A percentile compares a stretch with the other conserved stretches of the same genome.
These are phyloP conservation scores for Oreotrochilus melanogaster DNA, from an alignment of 2,113 vertebrate species.

Conservation along the genomic window DNA sequence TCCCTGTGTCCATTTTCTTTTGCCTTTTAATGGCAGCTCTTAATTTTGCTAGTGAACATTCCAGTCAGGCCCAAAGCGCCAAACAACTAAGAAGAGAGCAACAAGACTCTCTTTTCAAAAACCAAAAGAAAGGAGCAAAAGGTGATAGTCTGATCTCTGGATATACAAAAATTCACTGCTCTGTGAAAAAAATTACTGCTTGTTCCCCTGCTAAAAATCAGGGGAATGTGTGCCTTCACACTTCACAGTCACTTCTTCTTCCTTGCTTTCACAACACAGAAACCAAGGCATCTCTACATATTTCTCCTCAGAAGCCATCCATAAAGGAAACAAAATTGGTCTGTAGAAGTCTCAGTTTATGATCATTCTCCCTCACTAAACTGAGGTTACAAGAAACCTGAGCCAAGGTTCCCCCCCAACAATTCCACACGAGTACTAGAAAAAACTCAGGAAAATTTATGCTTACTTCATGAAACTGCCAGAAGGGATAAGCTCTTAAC, in stretches of 20 bases:
- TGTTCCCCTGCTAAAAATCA: not conserved
- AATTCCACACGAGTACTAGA: not conserved
- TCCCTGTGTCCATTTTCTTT: not conserved
- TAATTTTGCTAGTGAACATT: not conserved
- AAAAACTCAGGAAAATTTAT: not conserved
- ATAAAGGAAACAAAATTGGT: not conserved
- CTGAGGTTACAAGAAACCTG: not conserved
- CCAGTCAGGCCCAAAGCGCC: not conserved
- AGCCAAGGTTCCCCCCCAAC: not conserved
- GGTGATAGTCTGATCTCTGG: not conserved
- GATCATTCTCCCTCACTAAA: not conserved
- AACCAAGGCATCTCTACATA: not conserved
- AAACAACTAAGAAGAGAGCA: not conserved
- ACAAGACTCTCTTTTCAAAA: not conserved
- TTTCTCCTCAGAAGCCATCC: not conserved
- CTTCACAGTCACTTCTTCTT: not conserved
- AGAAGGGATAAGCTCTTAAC: not conserved
- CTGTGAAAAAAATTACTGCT: not conserved
- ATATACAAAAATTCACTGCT: not conserved
- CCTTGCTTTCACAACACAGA: not conserved
- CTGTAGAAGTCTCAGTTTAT: not conserved
- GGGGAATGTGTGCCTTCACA: accelerated
- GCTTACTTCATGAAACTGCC: not conserved
- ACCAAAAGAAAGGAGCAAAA: not conserved
- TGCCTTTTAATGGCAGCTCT: not conserved